Evolutionary conservation across 2,797 vertebrate species (phyloP).

Genomic region (Melanotaenia boesemani): DNA sequence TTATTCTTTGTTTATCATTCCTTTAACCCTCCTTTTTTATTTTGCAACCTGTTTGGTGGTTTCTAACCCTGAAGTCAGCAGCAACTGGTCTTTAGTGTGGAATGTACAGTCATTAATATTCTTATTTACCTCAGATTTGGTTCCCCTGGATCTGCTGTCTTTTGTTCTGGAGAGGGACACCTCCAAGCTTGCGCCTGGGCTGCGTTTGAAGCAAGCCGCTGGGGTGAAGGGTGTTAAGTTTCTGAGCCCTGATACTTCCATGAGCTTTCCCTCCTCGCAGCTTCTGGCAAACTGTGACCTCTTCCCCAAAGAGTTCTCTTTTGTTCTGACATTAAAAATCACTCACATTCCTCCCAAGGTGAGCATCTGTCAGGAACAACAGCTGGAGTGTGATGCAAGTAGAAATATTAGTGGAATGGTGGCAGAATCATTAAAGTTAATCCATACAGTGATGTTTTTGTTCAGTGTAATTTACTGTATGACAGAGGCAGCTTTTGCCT

Average conservation of each 20-base stretch:
- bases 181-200: constrained; percentile 57
- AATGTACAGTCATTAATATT: constrained; percentile 8
- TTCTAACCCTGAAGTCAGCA: neutral
- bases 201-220: constrained; percentile 80
- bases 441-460: neutral
- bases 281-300: constrained; percentile 87
- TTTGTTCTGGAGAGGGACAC: constrained; percentile 79
- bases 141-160: constrained; percentile 90
- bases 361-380: constrained; percentile 34
- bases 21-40: constrained; percentile 8
- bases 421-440: no score
- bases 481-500: neutral
- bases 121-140: constrained; percentile 80
- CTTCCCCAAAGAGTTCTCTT: constrained; percentile 92
- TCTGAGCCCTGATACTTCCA: constrained; percentile 61
- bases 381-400: neutral
- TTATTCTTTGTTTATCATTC: neutral
- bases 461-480: neutral
- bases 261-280: constrained; percentile 87
- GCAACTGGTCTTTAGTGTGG: constrained; percentile 14
- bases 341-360: constrained; percentile 82
- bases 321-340: constrained; percentile 87
- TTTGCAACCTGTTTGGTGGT: constrained; percentile 7
- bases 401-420: neutral
- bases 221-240: constrained; percentile 87